phyloP scores from a whole-genome alignment of 2,113 vertebrate genomes.

The Stigmatopora argus region DNA sequence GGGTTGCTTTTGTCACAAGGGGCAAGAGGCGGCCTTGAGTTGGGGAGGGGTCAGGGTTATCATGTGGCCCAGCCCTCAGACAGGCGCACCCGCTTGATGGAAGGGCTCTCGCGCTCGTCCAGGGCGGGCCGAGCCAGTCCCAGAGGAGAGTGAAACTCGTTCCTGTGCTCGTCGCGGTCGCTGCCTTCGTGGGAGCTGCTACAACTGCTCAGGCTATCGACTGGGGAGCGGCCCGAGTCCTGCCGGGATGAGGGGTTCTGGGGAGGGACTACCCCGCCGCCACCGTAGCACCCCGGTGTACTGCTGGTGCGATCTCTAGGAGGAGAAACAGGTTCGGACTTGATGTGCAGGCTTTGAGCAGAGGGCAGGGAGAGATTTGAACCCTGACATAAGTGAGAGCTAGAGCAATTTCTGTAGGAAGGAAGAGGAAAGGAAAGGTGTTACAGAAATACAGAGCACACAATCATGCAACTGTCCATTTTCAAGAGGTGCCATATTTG shows the following conservation, averaged over 20 bases:
- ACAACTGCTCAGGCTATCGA: conserved; percentile 98
- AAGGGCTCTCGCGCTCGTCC: conserved; percentile 96
- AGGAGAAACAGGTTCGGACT: conserved; percentile 99
- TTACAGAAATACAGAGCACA: conserved; percentile 85
- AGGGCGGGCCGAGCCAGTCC: conserved; percentile 91
- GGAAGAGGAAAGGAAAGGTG: conserved; percentile 89
- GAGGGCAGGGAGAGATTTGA: conserved; percentile 99
- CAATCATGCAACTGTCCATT: conserved; percentile 64
- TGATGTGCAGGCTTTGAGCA: conserved; percentile 99
- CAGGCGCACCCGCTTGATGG: conserved; percentile 95
- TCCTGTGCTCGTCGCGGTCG: conserved; percentile 94
- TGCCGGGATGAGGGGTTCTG: conserved; percentile 84
- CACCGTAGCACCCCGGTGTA: conserved; percentile 89
- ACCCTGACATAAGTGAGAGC: conserved; percentile 99
- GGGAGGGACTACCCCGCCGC: conserved; percentile 69
- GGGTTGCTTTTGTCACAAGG: conserved; percentile 41
- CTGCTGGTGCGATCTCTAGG: conserved; percentile 97
- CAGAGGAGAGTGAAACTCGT: conserved; percentile 97
- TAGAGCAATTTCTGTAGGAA: conserved; percentile 99
- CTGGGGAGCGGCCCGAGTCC: conserved; percentile 95
- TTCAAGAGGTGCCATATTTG: conserved; percentile 28
- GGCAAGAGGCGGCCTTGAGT: conserved; percentile 40
- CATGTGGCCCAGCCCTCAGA: conserved; percentile 99
- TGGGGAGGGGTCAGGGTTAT: conserved; percentile 64
- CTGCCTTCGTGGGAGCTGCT: conserved; percentile 97